Evolutionary conservation across 2,113 vertebrate genomes (phyloP), one percentile per base, ranked within the genome.

Genomic region (Crypturellus undulatus): DNA sequence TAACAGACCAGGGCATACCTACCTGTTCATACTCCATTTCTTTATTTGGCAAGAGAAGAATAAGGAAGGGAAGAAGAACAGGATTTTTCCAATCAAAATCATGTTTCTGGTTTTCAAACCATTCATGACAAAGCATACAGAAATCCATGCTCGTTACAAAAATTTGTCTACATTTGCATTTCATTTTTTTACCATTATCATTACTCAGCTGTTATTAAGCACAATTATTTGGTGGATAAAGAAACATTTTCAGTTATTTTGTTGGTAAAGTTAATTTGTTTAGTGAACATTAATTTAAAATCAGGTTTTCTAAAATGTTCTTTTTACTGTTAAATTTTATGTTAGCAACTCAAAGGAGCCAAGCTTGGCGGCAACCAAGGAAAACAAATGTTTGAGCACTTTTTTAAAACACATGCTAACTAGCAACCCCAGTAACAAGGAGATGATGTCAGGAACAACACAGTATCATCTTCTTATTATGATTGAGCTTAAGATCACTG

Each of bases 381-480:
- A 95, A 95, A 96, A 58, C 10, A 91, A 89, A 80, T 75, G 84
- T 24, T 72, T 76, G 52, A 88, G 56, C 78, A 51, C 64, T 95
- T 90, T 95, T 97, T 97, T 95, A 97, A 97, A 96, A 92, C n/a
- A 79, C 90, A 77, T 93, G 70, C 91, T 97, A 97, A 97, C 94
- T 96, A 95, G 84, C 77, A 91, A 94, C 87, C 77, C 95, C 95
- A 95, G 47, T 97, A 97, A 97, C 79, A 83, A 97, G 89, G 89
- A 92, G 71, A 92, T 91, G 95, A 87, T 96, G 80, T 82, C 79
- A 93, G 79, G 56, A 84, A 93, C 96, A 76, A 81, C 60, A 97
- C 91, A 71, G 72, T 96, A 93, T 94, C 86, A 85, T 96, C 94
- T 92, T 94, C 82, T 95, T 90, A 83, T 96, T 97, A 84, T 87